Percentiles rank a stretch among this genome's conserved stretches.
phyloP scores from a whole-genome alignment of 2,888 invertebrate species.

The Notocelia uddmanniana region DNA sequence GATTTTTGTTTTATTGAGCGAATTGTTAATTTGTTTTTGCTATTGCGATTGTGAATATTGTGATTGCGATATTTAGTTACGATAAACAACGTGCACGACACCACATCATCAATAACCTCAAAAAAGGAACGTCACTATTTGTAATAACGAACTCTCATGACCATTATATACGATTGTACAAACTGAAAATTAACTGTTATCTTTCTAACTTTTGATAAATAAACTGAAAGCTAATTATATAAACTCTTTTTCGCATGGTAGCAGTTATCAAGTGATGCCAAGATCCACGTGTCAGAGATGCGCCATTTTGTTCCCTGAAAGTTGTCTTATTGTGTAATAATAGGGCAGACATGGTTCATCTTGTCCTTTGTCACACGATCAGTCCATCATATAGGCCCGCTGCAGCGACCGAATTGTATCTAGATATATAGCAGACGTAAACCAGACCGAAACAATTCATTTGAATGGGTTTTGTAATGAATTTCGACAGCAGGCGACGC shows the following conservation, averaged over 20 bases:
- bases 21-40: slow-evolving; percentile 20
- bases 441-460: slow-evolving; percentile 48
- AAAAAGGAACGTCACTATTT: not conserved
- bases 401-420: slow-evolving; percentile 37
- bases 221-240: not conserved
- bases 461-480: slow-evolving; percentile 58
- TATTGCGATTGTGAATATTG: slow-evolving; percentile 26
- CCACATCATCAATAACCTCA: not conserved
- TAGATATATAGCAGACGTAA: slow-evolving; percentile 19
- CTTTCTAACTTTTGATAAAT: no score
- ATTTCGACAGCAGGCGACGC: slow-evolving; percentile 52
- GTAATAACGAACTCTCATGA: not conserved
- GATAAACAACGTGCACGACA: not conserved
- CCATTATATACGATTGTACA: not conserved
- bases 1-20: slow-evolving; percentile 22
- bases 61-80: slow-evolving; percentile 17
- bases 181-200: not conserved
- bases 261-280: not conserved
- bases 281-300: not conserved
- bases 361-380: not conserved
- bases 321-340: not conserved
- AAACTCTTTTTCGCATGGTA: not conserved
- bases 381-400: slow-evolving; percentile 2
- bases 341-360: not conserved
- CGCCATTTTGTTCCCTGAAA: not conserved